phyloP scores from a whole-genome alignment of 2,797 vertebrate genomes.

The Macropodus opercularis region DNA sequence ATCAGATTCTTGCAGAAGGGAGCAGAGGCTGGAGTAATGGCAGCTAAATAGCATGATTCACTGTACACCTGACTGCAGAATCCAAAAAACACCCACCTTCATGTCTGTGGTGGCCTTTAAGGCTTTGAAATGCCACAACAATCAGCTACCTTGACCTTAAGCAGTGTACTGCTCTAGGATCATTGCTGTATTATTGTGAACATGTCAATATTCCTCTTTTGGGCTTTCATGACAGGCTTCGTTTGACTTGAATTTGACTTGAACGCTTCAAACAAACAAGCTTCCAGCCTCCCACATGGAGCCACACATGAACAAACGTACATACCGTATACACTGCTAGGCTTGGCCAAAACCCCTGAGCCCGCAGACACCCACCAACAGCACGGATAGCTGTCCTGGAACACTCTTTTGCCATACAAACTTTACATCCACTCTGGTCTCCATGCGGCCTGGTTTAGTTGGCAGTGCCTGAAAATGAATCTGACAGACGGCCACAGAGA shows the following conservation, averaged over 20 bases:
- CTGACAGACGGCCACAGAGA: conserved; percentile 67
- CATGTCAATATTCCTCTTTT: conserved; percentile 57
- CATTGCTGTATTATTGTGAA: conserved; percentile 40
- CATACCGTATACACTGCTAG: not conserved
- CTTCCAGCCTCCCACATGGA: conserved; percentile 44
- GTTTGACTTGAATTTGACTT: conserved; percentile 66
- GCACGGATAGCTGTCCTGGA: conserved; percentile 17
- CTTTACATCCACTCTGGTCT: conserved; percentile 28
- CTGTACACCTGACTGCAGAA: conserved; percentile 44
- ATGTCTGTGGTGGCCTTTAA: conserved; percentile 27
- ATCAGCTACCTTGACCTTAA: conserved; percentile 47
- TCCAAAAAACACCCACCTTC: conserved; percentile 38
- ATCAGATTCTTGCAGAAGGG: conserved; percentile 51
- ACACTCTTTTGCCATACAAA: conserved; percentile 31
- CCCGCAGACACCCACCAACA: conserved; percentile 44
- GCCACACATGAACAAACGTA: conserved; percentile 12
- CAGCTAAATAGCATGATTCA: conserved; percentile 60
- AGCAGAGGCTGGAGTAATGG: conserved; percentile 48
- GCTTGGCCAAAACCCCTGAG: conserved; percentile 33
- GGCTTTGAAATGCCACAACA: conserved; percentile 38
- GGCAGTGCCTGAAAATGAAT: conserved; percentile 55
- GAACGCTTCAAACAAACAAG: conserved; percentile 30
- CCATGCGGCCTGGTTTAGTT: conserved; percentile 34
- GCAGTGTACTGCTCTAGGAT: conserved; percentile 20
- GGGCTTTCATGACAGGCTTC: conserved; percentile 52